Conservation (phyloP, 2,888 invertebrate genomes). For the Zaprionus obscuricornis region DNA sequence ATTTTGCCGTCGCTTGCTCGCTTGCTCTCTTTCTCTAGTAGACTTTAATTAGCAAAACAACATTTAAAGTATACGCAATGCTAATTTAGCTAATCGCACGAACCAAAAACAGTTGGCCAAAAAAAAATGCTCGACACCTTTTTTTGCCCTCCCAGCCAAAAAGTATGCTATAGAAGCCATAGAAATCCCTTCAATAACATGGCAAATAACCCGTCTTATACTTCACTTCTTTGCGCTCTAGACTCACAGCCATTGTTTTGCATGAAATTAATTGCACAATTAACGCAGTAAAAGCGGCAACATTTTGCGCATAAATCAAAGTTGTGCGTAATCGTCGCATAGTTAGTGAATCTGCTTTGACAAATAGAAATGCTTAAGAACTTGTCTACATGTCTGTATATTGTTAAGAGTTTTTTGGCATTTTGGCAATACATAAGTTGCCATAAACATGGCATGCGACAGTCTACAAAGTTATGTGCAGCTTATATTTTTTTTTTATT, state of each 20-base stretch:
- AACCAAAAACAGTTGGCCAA: background rate
- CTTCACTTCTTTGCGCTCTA: background rate
- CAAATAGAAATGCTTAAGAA: conserved; percentile 22
- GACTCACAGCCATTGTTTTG: conserved; percentile 1
- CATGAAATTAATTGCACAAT: conserved; percentile 59
- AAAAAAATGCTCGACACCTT: no score
- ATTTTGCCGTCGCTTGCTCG: background rate
- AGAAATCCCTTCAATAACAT: conserved; percentile 8
- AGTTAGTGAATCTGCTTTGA: conserved; percentile 17
- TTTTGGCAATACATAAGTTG: background rate
- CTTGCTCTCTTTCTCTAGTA: background rate
- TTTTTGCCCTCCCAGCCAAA: background rate
- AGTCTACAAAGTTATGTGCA: no score
- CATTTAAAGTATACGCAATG: conserved; percentile 31
- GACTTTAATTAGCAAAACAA: conserved; percentile 50
- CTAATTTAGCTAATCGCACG: conserved; percentile 44
- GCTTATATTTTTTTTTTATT: no score
- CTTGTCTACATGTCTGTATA: background rate
- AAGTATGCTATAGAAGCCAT: conserved; percentile 3
- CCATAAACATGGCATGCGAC: no score
- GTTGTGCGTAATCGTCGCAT: conserved; percentile 30
- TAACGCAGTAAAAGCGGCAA: conserved; percentile 41
- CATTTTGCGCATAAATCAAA: conserved; percentile 36
- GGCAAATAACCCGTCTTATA: background rate
- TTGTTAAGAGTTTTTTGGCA: conserved; percentile 17